A percentile compares a stretch with the other conserved stretches of the same genome.
Conservation (phyloP, 37 sponge, comb jelly and placozoan genomes). For the Oscarella lobularis region DNA sequence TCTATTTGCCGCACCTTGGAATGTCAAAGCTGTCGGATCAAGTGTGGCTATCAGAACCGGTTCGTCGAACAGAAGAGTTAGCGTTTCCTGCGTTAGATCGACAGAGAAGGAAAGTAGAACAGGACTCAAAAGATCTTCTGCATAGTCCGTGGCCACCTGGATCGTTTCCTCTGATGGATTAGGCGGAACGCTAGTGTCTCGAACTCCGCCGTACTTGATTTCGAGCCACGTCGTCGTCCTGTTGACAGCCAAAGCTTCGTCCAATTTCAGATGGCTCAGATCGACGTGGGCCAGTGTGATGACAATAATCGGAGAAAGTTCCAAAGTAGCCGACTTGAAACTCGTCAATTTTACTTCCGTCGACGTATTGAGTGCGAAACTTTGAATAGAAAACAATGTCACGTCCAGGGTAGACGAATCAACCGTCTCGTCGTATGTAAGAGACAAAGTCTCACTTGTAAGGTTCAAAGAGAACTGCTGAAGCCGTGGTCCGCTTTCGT, state of each 20-base stretch:
- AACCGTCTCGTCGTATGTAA: constrained; percentile 84
- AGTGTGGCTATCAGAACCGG: constrained; percentile 24
- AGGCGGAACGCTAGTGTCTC: constrained; percentile 55
- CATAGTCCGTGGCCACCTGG: neutral
- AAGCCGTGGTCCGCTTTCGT: constrained; percentile 38
- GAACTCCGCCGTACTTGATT: constrained; percentile 40
- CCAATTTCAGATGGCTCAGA: neutral
- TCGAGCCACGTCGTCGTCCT: constrained; percentile 48
- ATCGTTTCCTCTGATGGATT: constrained; percentile 15
- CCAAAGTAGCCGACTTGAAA: neutral
- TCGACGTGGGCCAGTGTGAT: neutral
- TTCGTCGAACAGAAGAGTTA: constrained; percentile 69
- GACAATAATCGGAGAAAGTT: neutral
- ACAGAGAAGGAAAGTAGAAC: constrained; percentile 37
- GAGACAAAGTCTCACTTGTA: constrained; percentile 39
- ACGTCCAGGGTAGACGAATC: constrained; percentile 16
- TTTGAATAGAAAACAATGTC: neutral
- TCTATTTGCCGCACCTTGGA: neutral
- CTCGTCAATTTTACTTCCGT: neutral
- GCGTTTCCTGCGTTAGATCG: constrained; percentile 53
- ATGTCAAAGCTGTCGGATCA: neutral
- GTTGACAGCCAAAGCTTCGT: neutral
- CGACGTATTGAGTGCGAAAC: constrained; percentile 13
- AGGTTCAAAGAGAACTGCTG: constrained; percentile 50
- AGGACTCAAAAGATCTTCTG: constrained; percentile 33